Conservation (phyloP, 1,140 invertebrate species). For the Papilio dardanus region DNA sequence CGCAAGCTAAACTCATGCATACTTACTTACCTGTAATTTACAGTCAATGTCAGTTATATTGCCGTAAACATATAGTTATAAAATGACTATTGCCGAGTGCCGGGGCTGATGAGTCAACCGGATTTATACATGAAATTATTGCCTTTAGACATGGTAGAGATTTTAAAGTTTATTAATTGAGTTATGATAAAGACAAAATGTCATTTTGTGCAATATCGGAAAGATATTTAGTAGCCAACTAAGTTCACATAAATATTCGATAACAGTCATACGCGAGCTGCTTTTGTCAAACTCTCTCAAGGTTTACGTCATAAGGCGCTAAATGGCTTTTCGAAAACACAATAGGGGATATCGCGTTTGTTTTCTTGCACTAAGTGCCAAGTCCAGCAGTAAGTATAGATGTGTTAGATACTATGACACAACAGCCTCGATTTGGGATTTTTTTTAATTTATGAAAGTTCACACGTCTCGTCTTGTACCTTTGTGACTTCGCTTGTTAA, state of each 20-base stretch:
- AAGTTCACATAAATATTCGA: conserved; percentile 6
- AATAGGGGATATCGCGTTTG: conserved; percentile 13
- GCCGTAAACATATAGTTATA: background rate
- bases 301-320: conserved; percentile 40
- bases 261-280: conserved; percentile 39
- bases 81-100: background rate
- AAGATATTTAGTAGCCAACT: background rate
- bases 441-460: conserved; percentile 31
- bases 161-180: background rate
- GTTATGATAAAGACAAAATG: background rate
- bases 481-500: background rate
- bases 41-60: background rate
- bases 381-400: background rate
- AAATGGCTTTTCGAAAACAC: conserved; percentile 27
- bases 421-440: conserved; percentile 3
- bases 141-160: background rate
- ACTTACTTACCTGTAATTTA: background rate
- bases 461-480: background rate
- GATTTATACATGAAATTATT: background rate
- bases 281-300: conserved; percentile 41
- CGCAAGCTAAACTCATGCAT: background rate
- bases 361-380: conserved; percentile 12
- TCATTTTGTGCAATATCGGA: background rate
- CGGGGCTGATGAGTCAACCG: conserved; percentile 1
- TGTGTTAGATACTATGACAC: conserved; percentile 20